phyloP scores from a whole-genome alignment of 1,140 invertebrate species.

The Orius insidiosus region DNA sequence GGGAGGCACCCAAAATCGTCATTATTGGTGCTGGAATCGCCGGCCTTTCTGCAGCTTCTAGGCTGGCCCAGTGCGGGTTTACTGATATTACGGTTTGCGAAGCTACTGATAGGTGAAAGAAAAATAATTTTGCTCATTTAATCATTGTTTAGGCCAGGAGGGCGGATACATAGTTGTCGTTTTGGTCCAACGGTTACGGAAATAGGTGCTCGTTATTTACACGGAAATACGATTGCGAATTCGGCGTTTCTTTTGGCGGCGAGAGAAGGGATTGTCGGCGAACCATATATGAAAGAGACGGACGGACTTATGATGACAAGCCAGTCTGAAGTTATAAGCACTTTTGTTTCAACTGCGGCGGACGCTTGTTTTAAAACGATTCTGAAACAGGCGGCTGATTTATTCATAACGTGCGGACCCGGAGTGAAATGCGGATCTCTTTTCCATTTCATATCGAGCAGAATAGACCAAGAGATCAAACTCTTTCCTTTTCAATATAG shows the following conservation, averaged over 20 bases:
- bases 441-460: not conserved
- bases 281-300: constrained; percentile 23
- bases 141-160: constrained; percentile 35
- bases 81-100: constrained; percentile 49
- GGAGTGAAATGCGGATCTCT: constrained; percentile 30
- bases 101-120: constrained; percentile 46
- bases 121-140: not conserved
- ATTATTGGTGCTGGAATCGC: constrained; percentile 64
- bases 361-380: constrained; percentile 41
- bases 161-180: constrained; percentile 54
- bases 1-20: constrained; percentile 38
- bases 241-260: constrained; percentile 44
- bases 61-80: constrained; percentile 46
- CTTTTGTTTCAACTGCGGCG: constrained; percentile 38
- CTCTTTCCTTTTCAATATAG: constrained; percentile 13
- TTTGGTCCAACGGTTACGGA: constrained; percentile 52
- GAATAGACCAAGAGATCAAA: constrained; percentile 14
- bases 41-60: constrained; percentile 52
- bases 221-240: constrained; percentile 42
- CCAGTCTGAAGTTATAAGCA: constrained; percentile 41
- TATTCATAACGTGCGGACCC: constrained; percentile 25
- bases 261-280: constrained; percentile 38
- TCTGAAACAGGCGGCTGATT: constrained; percentile 25
- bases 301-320: constrained; percentile 40
- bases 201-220: constrained; percentile 46